Percentiles rank a stretch among this genome's conserved stretches.
These are phyloP conservation scores for Drosophila formosana DNA, from an alignment of 2,888 invertebrate species.

Conservation along the genomic window DNA sequence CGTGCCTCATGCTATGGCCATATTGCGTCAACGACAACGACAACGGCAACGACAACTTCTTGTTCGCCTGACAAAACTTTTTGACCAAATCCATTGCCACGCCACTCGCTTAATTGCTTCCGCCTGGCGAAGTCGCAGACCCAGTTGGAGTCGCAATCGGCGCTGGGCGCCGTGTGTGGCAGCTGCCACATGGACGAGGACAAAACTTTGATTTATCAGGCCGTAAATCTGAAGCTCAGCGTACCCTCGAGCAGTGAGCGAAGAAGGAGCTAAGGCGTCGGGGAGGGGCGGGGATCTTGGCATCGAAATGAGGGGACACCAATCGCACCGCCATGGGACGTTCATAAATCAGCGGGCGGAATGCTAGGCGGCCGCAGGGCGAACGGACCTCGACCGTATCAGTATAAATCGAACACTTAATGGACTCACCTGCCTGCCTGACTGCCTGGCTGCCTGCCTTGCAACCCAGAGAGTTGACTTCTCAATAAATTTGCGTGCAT, in stretches of 20 bases:
- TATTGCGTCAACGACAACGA: conserved; percentile 32
- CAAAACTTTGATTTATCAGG: conserved; percentile 59
- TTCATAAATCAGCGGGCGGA: conserved; percentile 54
- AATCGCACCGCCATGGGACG: conserved; percentile 18
- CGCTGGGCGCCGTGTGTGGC: conserved; percentile 42
- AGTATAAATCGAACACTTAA: conserved; percentile 76
- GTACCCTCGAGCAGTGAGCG: conserved; percentile 33
- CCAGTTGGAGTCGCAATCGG: neutral
- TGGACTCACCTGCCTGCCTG: conserved; percentile 58
- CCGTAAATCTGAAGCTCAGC: conserved; percentile 42
- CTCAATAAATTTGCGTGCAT: conserved; percentile 69
- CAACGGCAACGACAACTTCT: conserved; percentile 13
- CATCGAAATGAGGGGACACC: neutral
- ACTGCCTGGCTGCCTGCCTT: neutral
- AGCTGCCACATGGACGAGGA: conserved; percentile 26
- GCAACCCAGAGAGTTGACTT: conserved; percentile 4
- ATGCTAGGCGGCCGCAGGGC: conserved; percentile 17
- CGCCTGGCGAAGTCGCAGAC: conserved; percentile 4
- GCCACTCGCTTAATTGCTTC: conserved; percentile 63
- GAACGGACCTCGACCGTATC: conserved; percentile 29
- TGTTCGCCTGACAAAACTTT: conserved; percentile 35
- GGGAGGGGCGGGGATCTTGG: neutral
- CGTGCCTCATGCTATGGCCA: conserved; percentile 29
- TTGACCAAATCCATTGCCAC: conserved; percentile 28
- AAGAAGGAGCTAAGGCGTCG: neutral